A percentile compares a stretch with the other conserved stretches of the same genome.
phyloP scores from a whole-genome alignment of 2,113 vertebrate species.

The Pygoscelis adeliae region DNA sequence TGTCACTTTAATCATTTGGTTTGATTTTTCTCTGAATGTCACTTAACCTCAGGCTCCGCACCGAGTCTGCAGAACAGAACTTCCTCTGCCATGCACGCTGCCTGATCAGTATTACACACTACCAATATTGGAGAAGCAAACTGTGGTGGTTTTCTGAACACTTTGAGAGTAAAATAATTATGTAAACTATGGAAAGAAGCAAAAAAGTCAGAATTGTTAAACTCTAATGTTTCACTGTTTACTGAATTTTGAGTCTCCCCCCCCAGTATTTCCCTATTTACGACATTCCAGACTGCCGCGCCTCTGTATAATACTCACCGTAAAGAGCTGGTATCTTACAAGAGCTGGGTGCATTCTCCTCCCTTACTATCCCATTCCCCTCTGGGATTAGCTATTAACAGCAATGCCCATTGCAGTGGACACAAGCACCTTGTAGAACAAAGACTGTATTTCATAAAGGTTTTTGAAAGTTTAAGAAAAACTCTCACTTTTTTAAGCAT shows the following conservation, averaged over 20 bases:
- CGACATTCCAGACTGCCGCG: slow-evolving; percentile 52
- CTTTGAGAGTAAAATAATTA: slow-evolving; percentile 36
- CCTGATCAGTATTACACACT: slow-evolving; percentile 53
- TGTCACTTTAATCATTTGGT: slow-evolving; percentile 34
- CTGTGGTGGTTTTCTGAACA: slow-evolving; percentile 8
- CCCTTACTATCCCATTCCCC: neutral
- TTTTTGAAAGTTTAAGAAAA: slow-evolving; percentile 54
- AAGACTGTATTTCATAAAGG: slow-evolving; percentile 49
- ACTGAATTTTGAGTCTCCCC: slow-evolving; percentile 38
- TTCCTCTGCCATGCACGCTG: slow-evolving; percentile 6
- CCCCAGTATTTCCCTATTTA: slow-evolving; percentile 5
- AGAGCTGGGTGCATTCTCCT: slow-evolving; percentile 53
- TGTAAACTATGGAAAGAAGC: slow-evolving; percentile 31
- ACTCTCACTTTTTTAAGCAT: slow-evolving; percentile 10
- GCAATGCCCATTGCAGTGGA: slow-evolving; percentile 21
- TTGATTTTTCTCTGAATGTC: slow-evolving; percentile 52
- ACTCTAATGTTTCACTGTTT: slow-evolving; percentile 39
- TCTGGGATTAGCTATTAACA: slow-evolving; percentile 48
- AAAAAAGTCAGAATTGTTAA: slow-evolving; percentile 15
- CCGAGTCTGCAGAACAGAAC: slow-evolving; percentile 26
- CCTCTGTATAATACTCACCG: slow-evolving; percentile 43
- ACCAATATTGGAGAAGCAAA: neutral
- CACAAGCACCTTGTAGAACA: slow-evolving; percentile 65
- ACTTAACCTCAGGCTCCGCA: slow-evolving; percentile 42
- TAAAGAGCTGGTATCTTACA: slow-evolving; percentile 65